These are phyloP conservation scores for Athene noctua DNA, from an alignment of 2,113 vertebrate genomes.

Conservation along the genomic window DNA sequence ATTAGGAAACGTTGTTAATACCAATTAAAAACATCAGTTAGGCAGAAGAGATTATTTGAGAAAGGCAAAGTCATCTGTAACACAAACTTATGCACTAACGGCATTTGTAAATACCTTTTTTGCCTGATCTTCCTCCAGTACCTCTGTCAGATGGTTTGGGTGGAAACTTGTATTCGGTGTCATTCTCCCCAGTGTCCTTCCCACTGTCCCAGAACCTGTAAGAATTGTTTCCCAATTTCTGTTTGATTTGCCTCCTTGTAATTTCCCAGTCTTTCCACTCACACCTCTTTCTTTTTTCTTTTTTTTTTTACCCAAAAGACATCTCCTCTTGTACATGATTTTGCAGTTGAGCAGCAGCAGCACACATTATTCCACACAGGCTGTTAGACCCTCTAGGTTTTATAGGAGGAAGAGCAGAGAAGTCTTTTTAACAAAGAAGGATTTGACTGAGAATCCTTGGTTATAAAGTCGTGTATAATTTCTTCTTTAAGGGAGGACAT, in stretches of 20 bases:
- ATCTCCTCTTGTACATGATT: not conserved
- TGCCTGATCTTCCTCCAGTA: not conserved
- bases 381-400: not conserved
- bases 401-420: not conserved
- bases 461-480: not conserved
- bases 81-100: not conserved
- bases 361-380: fast-evolving
- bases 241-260: not conserved
- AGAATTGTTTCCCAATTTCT: not conserved
- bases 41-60: not conserved
- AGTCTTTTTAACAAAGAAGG: not conserved
- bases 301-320: not conserved
- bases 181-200: not conserved
- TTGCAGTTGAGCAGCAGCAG: not conserved
- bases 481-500: not conserved
- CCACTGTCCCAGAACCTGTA: not conserved
- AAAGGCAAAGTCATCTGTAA: not conserved
- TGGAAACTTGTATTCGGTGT: not conserved
- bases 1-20: not conserved
- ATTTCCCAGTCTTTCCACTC: not conserved
- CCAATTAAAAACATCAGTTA: not conserved
- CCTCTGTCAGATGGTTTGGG: not conserved
- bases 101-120: not conserved
- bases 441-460: not conserved
- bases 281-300: not conserved